A percentile compares a stretch with the other conserved stretches of the same genome.
phyloP scores from a whole-genome alignment of 2,797 vertebrate species.

The Chelmon rostratus region DNA sequence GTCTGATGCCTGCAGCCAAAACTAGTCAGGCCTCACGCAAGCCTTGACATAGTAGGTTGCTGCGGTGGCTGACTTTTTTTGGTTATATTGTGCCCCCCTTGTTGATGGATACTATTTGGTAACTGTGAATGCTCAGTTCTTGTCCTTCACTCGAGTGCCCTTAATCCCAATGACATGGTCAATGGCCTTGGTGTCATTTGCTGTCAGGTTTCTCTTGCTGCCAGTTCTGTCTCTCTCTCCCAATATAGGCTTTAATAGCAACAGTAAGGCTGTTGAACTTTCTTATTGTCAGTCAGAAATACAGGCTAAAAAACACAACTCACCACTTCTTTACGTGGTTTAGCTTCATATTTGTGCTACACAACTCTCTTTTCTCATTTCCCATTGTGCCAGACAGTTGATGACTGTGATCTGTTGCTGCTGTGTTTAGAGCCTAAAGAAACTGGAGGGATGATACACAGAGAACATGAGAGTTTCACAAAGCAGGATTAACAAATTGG shows the following conservation, averaged over 20 bases:
- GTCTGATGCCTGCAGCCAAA: conserved; percentile 65
- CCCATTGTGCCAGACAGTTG: conserved; percentile 47
- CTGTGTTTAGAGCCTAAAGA: conserved; percentile 39
- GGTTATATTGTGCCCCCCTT: conserved; percentile 62
- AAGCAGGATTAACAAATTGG: conserved; percentile 28
- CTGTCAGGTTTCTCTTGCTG: conserved; percentile 39
- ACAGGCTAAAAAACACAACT: conserved; percentile 22
- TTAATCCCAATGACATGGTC: conserved; percentile 47
- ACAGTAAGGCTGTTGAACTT: conserved; percentile 4
- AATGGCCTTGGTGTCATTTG: conserved; percentile 64
- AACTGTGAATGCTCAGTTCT: conserved; percentile 52
- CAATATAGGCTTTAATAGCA: conserved; percentile 28
- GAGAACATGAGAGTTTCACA: conserved; percentile 19
- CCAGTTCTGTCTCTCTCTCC: conserved; percentile 1
- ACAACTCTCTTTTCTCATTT: conserved; percentile 25
- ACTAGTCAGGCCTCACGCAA: conserved; percentile 59
- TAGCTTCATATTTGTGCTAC: conserved; percentile 36
- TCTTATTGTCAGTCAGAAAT: conserved; percentile 24
- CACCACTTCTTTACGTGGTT: neutral
- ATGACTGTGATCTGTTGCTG: conserved; percentile 58
- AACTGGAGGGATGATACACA: conserved; percentile 32
- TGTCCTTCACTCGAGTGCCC: conserved; percentile 33
- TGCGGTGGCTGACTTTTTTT: conserved; percentile 63
- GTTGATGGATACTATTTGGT: conserved; percentile 54
- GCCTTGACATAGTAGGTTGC: conserved; percentile 67